Evolutionary conservation across 2,113 vertebrate genomes (phyloP), one percentile per base, ranked within the genome.

Genomic region (Rynchops niger): DNA sequence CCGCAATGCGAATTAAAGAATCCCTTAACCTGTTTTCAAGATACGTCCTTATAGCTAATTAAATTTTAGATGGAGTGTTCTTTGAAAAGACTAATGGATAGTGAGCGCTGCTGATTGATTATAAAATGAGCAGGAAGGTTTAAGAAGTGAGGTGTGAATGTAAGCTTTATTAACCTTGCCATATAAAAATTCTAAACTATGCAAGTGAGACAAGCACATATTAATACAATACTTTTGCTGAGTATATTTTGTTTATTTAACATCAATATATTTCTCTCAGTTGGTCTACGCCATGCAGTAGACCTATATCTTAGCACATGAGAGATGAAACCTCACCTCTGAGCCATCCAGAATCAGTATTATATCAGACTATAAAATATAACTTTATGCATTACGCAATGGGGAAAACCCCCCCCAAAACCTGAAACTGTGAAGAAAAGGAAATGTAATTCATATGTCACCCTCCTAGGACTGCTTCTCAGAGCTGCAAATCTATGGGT

Each of bases 61-160:
- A 95, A 94, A 96, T 97, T 97, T 96, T 56, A 96, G 93, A 96
- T 86, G 79, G 72, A 93, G 72, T 86, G 30, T 95, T 95, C 89
- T 97, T 97, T 87, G 78, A 96, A 96, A 96, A 71, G 86, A 93
- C 85, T 97, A 95, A 96, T 85, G 72, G 79, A 88, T 40, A 98
- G 87, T 88, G 92, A 97, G 87, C 42, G 80, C 83, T 94, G 53
- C 84, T 90, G 96, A 96, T 93, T 95, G 85, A 97, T 96, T 96
- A 94, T 86, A 89, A 97, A 97, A 97, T 94, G 86, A 95, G 66
- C 90, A 95, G 90, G 82, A 88, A 49, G 61, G 43, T 79, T 88
- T 90, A 92, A 93, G 83, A 94, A 88, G 55, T 89, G 77, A 95
- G 56, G 42, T 90, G 30, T 55, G 59, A 96, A 94, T 92, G 81